Evolutionary conservation across 2,888 invertebrate genomes (phyloP).

Genomic region (Brachyopa scutellaris): DNA sequence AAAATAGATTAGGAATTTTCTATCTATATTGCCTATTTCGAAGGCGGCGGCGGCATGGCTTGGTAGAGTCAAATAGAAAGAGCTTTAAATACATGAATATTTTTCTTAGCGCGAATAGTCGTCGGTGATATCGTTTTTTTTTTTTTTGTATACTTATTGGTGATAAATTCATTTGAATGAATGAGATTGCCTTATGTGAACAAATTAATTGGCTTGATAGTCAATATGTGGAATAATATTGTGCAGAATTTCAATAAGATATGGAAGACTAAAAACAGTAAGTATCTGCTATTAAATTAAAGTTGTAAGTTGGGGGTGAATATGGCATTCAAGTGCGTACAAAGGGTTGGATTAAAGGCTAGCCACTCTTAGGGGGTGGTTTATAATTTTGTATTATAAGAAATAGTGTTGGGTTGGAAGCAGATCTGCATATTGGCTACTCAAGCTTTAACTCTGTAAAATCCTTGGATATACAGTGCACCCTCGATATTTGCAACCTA

Average conservation of each 20-base stretch:
- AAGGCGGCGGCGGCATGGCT: conserved; percentile 21
- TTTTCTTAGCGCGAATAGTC: conserved; percentile 8
- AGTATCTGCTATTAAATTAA: conserved; percentile 33
- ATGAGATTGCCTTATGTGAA: conserved; percentile 59
- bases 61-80: conserved; percentile 1
- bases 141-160: conserved; percentile 32
- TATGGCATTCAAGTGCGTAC: too few relatives aligned
- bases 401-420: too few relatives aligned
- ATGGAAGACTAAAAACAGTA: conserved; percentile 66
- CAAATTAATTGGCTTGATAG: conserved; percentile 56
- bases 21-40: conserved; percentile 9
- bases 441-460: too few relatives aligned
- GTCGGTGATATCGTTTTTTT: conserved; percentile 33
- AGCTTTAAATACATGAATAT: neutral
- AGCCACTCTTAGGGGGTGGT: too few relatives aligned
- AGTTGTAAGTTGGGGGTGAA: too few relatives aligned
- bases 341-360: too few relatives aligned
- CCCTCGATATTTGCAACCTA: too few relatives aligned
- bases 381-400: too few relatives aligned
- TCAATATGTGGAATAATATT: conserved; percentile 72
- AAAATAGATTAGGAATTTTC: conserved; percentile 27
- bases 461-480: too few relatives aligned
- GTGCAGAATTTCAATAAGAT: conserved; percentile 70
- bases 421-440: too few relatives aligned
- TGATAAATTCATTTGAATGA: conserved; percentile 63